Evolutionary conservation across 2,113 vertebrate genomes (phyloP).

Genomic region (Podilymbus podiceps): DNA sequence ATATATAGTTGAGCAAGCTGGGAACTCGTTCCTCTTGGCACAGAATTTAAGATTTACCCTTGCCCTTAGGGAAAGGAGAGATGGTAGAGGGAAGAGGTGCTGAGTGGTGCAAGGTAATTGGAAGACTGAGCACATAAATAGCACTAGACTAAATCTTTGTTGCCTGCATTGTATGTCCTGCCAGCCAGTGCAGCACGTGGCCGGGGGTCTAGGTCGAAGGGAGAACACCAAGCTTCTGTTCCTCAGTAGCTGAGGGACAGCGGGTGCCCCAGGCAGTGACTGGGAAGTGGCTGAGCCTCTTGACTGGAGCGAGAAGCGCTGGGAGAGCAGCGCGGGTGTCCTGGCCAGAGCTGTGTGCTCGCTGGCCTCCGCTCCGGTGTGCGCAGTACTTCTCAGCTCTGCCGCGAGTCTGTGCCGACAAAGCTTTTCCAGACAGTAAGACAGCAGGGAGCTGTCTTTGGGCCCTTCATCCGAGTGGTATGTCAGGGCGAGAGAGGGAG

Average conservation of each 20-base stretch:
- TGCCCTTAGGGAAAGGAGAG: not conserved
- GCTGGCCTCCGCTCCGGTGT: not conserved
- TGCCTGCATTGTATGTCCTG: not conserved
- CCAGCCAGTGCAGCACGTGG: fast-evolving
- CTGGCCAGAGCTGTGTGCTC: not conserved
- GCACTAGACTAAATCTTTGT: not conserved
- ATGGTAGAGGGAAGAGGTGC: not conserved
- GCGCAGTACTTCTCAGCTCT: not conserved
- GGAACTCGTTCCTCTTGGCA: not conserved
- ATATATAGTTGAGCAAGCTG: not conserved
- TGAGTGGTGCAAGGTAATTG: not conserved
- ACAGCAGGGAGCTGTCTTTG: not conserved
- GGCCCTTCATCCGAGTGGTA: not conserved
- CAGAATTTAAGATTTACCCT: not conserved
- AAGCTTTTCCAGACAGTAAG: not conserved
- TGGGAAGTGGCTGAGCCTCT: not conserved
- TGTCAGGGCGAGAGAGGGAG: not conserved
- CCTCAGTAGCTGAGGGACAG: not conserved
- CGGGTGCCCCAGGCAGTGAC: fast-evolving
- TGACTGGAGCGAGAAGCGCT: not conserved
- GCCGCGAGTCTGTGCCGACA: not conserved
- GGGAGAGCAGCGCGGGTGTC: not conserved
- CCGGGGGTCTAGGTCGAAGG: not conserved
- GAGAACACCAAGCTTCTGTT: not conserved
- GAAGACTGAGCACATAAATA: not conserved